Evolutionary conservation across 53 echinoderm and acorn worm genomes (phyloP).

Genomic region (Apostichopus leukothele): DNA sequence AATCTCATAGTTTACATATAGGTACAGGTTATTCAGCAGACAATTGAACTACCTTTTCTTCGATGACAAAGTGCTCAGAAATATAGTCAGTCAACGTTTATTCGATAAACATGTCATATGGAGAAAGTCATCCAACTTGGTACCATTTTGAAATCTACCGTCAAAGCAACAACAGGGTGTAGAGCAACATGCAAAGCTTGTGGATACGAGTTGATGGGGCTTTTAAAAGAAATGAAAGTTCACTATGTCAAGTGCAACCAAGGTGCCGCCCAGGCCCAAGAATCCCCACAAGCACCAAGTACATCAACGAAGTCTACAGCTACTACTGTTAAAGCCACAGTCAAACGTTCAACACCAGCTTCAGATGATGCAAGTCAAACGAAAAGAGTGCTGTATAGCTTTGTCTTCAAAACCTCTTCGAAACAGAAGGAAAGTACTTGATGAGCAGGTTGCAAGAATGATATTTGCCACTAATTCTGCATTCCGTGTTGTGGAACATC

Average conservation of each 20-base stretch:
- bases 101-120: no score
- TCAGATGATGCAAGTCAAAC: background rate
- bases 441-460: slow-evolving; percentile 39
- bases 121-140: no score
- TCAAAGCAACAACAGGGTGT: no score
- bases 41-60: no score
- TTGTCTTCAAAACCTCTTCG: slow-evolving; percentile 45
- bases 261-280: background rate
- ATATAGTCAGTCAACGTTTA: no score
- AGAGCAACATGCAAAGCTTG: no score
- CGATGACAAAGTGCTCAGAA: no score
- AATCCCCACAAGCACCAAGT: background rate
- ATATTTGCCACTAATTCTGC: slow-evolving; percentile 46
- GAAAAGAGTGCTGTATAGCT: slow-evolving; percentile 32
- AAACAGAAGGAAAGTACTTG: slow-evolving; percentile 32
- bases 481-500: slow-evolving; percentile 48
- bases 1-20: no score
- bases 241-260: background rate
- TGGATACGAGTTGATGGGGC: no score
- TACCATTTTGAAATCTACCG: no score
- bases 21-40: no score
- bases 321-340: background rate
- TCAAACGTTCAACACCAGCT: slow-evolving; percentile 3
- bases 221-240: no score
- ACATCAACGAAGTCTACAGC: background rate